A percentile compares a stretch with the other conserved stretches of the same genome.
These are phyloP conservation scores for Morone saxatilis DNA, from an alignment of 2,113 vertebrate genomes.

Conservation along the genomic window DNA sequence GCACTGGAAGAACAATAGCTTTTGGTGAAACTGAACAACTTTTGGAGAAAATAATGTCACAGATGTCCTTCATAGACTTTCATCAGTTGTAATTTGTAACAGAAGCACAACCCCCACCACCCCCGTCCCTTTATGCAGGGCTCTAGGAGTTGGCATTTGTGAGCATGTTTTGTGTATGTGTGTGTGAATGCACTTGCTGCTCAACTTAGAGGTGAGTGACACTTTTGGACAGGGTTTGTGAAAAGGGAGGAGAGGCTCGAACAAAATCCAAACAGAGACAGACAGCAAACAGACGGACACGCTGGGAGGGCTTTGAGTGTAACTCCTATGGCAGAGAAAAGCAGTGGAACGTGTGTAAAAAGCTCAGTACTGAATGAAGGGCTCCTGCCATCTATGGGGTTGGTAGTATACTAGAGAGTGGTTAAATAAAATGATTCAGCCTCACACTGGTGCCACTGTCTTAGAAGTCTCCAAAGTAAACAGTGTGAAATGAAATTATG, in stretches of 20 bases:
- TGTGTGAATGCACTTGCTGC: constrained; percentile 50
- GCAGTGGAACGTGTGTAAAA: constrained; percentile 45
- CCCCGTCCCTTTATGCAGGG: constrained; percentile 7
- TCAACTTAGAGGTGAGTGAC: constrained; percentile 73
- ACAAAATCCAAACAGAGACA: constrained; percentile 62
- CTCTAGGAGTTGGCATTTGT: constrained; percentile 50
- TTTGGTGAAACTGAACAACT: not conserved
- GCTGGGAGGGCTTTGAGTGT: constrained; percentile 50
- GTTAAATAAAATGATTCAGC: constrained; percentile 41
- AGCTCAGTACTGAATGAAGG: constrained; percentile 29
- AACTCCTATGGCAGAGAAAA: constrained; percentile 40
- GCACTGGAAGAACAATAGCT: not conserved
- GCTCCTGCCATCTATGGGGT: constrained; percentile 33
- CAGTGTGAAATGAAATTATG: constrained; percentile 55
- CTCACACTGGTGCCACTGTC: constrained; percentile 39
- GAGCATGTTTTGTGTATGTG: constrained; percentile 38
- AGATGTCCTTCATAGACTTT: constrained; percentile 18
- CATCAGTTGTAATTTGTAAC: constrained; percentile 37
- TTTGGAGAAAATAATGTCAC: constrained; percentile 16
- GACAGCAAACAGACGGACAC: constrained; percentile 62
- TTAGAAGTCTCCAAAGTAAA: constrained; percentile 51
- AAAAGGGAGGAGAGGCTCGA: constrained; percentile 63
- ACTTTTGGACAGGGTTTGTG: constrained; percentile 69
- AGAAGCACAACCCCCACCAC: constrained; percentile 5
- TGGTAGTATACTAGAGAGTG: not conserved